Base-by-base conservation (phyloP, 2,113 vertebrate genomes). In the Nycticryphes semicollaris region DNA sequence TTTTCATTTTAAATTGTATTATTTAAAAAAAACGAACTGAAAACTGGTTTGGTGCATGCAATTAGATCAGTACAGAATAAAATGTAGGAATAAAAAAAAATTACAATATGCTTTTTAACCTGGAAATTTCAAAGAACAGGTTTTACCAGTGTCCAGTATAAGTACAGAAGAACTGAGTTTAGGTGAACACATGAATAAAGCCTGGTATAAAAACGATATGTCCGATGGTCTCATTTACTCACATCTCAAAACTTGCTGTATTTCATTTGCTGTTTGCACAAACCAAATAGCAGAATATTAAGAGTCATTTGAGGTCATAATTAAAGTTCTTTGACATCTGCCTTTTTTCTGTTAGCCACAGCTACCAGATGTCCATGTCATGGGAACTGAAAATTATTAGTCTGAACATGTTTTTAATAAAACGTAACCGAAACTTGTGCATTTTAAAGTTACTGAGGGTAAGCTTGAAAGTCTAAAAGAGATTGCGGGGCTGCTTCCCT, bases 321-420 rank as follows among this genome's bases (percentile, higher is more conserved):
- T 89, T 94, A 84, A 90, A 96, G 92, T 95, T 94, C 93, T 90
- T 87, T 95, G 93, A 97, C 95, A 96, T 97, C 95, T 95, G 89
- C 85, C 89, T 93, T 96, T 95, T 94, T 96, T 84, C 76, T 92
- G 3, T 95, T 95, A 87, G 79, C 94, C 93, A 91, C 27, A 5
- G 72, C 68, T 94, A 84, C 89, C 95, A 96, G 96, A 97, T 96
- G 93, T 91, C 95, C 69, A 28, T 87, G 88, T 93, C 90, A 91
- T 19, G 67, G 81, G 87, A 94, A 87, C 66, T 31, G 89, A 94
- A 97, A 94, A 95, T 93, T 96, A 89, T 94, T 85, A 80, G 35
- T 94, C 89, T 94, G 79, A 96, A 84, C 89, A 63, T 83, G 81
- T 73, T 94, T 97, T 89, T 95, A 93, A 86, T 89, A 84, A 89